These are phyloP conservation scores for Tachypleus tridentatus DNA, from an alignment of 1,140 invertebrate genomes.

Conservation along the genomic window DNA sequence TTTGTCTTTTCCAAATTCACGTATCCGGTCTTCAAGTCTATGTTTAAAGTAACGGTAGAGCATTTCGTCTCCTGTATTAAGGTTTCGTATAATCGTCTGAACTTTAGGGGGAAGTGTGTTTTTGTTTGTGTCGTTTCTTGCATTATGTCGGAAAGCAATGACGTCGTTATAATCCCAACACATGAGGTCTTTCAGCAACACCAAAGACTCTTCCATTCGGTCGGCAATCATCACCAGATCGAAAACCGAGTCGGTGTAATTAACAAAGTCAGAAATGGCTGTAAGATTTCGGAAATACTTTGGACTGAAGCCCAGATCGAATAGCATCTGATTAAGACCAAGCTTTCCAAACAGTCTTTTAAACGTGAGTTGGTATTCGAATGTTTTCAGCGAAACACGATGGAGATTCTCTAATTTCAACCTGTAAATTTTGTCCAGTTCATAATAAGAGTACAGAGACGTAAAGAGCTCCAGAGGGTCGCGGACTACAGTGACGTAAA, in stretches of 20 bases:
- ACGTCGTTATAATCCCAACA: constrained; percentile 39
- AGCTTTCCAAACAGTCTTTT: constrained; percentile 7
- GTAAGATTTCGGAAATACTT: constrained; percentile 18
- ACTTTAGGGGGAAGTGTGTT: background rate
- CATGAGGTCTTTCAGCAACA: constrained; percentile 37
- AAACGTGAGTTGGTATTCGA: background rate
- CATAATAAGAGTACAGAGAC: constrained; percentile 27
- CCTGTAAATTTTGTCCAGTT: constrained; percentile 20
- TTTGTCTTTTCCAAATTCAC: constrained; percentile 1
- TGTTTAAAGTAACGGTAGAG: constrained; percentile 5
- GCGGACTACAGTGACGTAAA: constrained; percentile 28
- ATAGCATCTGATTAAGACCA: constrained; percentile 35
- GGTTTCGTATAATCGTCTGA: background rate
- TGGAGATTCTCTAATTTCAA: background rate
- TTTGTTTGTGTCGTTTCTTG: background rate
- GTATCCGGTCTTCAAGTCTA: constrained; percentile 5
- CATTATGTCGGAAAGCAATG: constrained; percentile 17
- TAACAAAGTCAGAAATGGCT: constrained; percentile 22
- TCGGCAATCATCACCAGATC: constrained; percentile 41
- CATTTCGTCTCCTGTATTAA: background rate
- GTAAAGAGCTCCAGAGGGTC: constrained; percentile 28
- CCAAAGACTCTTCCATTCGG: constrained; percentile 40
- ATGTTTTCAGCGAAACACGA: background rate
- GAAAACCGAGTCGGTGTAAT: constrained; percentile 33
- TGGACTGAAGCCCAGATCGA: constrained; percentile 30